These are phyloP conservation scores for Lithophane socia DNA, from an alignment of 2,888 invertebrate species.

Conservation along the genomic window DNA sequence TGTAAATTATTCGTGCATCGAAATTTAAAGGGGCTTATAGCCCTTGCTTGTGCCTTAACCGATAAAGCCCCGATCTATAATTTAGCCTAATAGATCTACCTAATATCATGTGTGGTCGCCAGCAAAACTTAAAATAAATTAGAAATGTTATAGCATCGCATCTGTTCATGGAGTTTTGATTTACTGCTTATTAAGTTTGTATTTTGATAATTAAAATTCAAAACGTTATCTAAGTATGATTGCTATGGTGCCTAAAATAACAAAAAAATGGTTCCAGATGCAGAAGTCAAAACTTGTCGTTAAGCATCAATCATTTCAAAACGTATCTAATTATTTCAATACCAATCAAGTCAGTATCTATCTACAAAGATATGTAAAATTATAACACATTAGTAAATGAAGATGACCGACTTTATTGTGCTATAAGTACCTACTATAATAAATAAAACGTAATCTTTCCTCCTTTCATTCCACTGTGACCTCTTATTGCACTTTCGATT, in stretches of 20 bases:
- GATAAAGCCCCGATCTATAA: too few relatives aligned
- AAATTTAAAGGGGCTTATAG: not conserved
- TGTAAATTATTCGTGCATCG: not conserved
- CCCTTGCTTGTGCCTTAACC: not conserved
- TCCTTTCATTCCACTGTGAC: conserved; percentile 48
- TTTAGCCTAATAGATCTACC: not conserved
- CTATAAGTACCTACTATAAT: not conserved
- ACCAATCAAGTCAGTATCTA: not conserved
- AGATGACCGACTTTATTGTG: conserved; percentile 32
- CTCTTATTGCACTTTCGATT: conserved; percentile 49
- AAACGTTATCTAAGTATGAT: not conserved
- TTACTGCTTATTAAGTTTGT: too few relatives aligned
- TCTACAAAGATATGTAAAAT: not conserved
- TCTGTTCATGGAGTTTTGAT: not conserved
- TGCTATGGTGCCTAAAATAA: not conserved
- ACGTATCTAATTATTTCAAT: conserved; percentile 9
- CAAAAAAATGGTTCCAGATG: not conserved
- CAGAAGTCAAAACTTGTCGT: not conserved
- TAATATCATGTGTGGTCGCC: not conserved
- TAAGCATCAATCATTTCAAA: not conserved
- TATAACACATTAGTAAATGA: conserved; percentile 18
- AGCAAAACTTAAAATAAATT: too few relatives aligned
- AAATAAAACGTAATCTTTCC: conserved; percentile 41
- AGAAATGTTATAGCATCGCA: not conserved
- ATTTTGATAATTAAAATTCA: not conserved